These are phyloP conservation scores for Eilema depressum DNA, from an alignment of 2,888 invertebrate genomes.

Conservation along the genomic window DNA sequence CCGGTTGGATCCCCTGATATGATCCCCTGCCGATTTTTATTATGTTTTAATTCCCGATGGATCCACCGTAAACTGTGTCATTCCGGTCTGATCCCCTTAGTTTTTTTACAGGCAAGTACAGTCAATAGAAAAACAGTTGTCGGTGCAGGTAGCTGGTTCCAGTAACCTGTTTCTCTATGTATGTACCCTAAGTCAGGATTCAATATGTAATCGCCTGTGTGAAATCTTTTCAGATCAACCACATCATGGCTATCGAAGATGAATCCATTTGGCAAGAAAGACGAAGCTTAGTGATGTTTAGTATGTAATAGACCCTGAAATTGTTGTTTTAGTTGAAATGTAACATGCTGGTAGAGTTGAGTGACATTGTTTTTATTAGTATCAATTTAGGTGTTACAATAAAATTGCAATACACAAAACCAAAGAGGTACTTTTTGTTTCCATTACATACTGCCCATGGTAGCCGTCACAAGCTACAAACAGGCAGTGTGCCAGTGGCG, in stretches of 20 bases:
- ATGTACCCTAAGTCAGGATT: no score
- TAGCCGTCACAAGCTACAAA: no score
- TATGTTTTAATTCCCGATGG: no score
- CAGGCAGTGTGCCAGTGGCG: no score
- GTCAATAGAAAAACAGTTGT: no score
- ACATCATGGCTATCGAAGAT: constrained; percentile 91
- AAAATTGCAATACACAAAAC: constrained; percentile 9
- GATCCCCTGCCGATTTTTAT: no score
- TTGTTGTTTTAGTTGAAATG: constrained; percentile 73
- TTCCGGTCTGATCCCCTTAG: no score
- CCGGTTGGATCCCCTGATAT: no score
- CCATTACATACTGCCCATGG: not conserved
- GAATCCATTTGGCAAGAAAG: constrained; percentile 92
- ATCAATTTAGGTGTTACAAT: constrained; percentile 46
- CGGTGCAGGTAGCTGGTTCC: no score
- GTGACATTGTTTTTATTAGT: constrained; percentile 46
- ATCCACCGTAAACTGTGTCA: no score
- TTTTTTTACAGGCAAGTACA: no score
- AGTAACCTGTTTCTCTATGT: no score
- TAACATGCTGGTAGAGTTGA: constrained; percentile 73
- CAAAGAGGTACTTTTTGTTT: not conserved
- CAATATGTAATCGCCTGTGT: not conserved
- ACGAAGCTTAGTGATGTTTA: constrained; percentile 80
- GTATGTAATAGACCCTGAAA: constrained; percentile 50
- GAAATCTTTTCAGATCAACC: constrained; percentile 67